A percentile compares a stretch with the other conserved stretches of the same genome.
Conservation (phyloP, 2,888 invertebrate genomes). For the Eustalomyia histrio region DNA sequence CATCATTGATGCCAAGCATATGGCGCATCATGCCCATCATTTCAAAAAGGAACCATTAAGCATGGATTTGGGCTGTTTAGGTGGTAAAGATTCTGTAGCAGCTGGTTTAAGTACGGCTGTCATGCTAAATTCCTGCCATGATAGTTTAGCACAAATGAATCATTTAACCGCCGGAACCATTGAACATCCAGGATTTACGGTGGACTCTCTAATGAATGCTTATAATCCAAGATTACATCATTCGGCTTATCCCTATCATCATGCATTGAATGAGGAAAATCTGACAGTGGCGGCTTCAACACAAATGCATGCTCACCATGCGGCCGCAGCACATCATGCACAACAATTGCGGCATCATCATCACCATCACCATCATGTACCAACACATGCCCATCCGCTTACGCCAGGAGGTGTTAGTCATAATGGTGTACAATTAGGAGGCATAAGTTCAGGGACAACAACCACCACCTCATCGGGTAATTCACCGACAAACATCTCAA, state of each 20-base stretch:
- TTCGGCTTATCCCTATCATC: constrained; percentile 78
- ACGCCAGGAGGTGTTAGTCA: constrained; percentile 71
- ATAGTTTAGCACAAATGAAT: constrained; percentile 79
- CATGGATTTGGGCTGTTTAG: constrained; percentile 77
- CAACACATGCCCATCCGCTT: constrained; percentile 70
- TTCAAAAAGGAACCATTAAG: constrained; percentile 79
- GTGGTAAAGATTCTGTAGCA: constrained; percentile 74
- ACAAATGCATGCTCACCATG: constrained; percentile 77
- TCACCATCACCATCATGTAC: constrained; percentile 67
- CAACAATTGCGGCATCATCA: constrained; percentile 73
- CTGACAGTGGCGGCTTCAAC: constrained; percentile 75
- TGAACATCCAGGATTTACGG: constrained; percentile 79
- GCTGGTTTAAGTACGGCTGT: constrained; percentile 75
- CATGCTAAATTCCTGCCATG: constrained; percentile 79
- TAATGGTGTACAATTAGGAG: constrained; percentile 68
- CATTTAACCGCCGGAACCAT: constrained; percentile 76
- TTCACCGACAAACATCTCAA: constrained; percentile 75
- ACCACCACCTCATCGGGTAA: constrained; percentile 71
- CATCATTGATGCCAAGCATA: constrained; percentile 76
- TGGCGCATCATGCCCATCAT: constrained; percentile 73
- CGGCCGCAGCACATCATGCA: constrained; percentile 75
- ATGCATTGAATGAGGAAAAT: constrained; percentile 77
- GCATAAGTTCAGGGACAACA: constrained; percentile 64
- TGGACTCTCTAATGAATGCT: constrained; percentile 80
- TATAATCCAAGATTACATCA: constrained; percentile 79